Evolutionary conservation across 2,888 invertebrate genomes (phyloP).

Genomic region (Andricus curvator): DNA sequence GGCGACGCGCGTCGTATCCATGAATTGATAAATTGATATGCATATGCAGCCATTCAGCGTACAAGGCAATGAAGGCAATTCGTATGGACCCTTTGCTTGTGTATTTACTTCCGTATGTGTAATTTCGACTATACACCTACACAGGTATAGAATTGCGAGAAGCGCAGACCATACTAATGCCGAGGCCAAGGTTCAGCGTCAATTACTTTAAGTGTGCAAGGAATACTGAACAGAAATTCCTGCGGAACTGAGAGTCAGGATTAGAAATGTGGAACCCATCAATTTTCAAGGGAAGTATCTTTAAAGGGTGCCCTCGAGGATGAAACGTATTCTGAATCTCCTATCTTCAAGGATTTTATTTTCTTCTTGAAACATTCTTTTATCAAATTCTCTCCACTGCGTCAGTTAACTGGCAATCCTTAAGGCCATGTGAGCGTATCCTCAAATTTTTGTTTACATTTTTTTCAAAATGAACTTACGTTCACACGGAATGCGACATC

Average conservation of each 20-base stretch:
- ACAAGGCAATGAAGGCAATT: slow-evolving; percentile 31
- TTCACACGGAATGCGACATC: no score
- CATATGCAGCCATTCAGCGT: slow-evolving; percentile 15
- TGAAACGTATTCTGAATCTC: neutral
- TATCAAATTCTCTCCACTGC: neutral
- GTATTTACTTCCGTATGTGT: neutral
- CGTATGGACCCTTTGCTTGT: slow-evolving; percentile 16
- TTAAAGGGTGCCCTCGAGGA: slow-evolving; percentile 48
- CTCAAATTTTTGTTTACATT: no score
- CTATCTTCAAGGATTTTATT: neutral
- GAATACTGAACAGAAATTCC: slow-evolving; percentile 53
- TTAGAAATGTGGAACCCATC: slow-evolving; percentile 47
- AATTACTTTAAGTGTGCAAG: slow-evolving; percentile 59
- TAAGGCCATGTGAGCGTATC: no score
- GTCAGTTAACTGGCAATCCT: neutral
- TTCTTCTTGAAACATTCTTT: neutral
- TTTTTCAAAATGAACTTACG: no score
- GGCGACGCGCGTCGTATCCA: neutral
- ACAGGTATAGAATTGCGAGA: neutral
- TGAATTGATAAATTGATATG: slow-evolving; percentile 28
- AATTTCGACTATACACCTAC: neutral
- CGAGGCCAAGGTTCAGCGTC: slow-evolving; percentile 60
- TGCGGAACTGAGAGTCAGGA: slow-evolving; percentile 1
- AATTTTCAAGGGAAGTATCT: slow-evolving; percentile 56
- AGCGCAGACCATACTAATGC: slow-evolving; percentile 20